Evolutionary conservation across 1,140 invertebrate genomes (phyloP), one percentile per base, ranked within the genome.

Genomic region (Drosophila paulistorum): DNA sequence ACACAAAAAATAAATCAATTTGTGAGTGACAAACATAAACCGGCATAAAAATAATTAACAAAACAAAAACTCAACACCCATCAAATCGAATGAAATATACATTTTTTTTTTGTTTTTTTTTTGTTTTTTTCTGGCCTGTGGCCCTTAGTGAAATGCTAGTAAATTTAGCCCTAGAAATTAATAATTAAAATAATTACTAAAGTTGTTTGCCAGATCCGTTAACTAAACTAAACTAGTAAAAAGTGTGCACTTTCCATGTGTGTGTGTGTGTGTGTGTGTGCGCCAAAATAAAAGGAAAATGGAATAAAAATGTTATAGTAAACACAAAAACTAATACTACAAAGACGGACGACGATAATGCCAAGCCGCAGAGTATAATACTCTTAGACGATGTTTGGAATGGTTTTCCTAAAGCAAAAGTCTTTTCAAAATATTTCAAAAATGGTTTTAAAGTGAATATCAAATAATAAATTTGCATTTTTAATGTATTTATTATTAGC

Each of bases 211-310:
- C 71, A 69, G 42, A 54, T 59, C 26, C 35, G 23, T 26, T n/a
- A 63, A 11, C 33, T 30, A 35, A 74, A 30, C 41, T 39, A 41
- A 62, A 41, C n/a, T 10, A 14, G 23, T 11, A 30, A 59, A 14
- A 61, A 54, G 45, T 39, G 35, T 13, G 7, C 20, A 23, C 20
- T 45, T 7, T 9, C n/a, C 3, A 17, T 48, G 13, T 48, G 14
- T 48, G 1, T 48, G 6, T 17, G 42, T 51, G 17, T 51, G 7
- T 51, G 45, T 20, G 17, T 51, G 9, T 51, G 17, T 74, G 2
- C 45, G 35, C 42, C 42, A 67, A 45, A 60, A 55, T 58, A 63
- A 64, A 75, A 58, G 13, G 23, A 75, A 68, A 17, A 17, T 7
- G 3, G 0, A 57, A 41, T 68, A 2, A 64, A 64, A 37, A 11